Evolutionary conservation across 2,888 invertebrate genomes (phyloP), one percentile per base, ranked within the genome.

Genomic region (Heteropelma amictum): DNA sequence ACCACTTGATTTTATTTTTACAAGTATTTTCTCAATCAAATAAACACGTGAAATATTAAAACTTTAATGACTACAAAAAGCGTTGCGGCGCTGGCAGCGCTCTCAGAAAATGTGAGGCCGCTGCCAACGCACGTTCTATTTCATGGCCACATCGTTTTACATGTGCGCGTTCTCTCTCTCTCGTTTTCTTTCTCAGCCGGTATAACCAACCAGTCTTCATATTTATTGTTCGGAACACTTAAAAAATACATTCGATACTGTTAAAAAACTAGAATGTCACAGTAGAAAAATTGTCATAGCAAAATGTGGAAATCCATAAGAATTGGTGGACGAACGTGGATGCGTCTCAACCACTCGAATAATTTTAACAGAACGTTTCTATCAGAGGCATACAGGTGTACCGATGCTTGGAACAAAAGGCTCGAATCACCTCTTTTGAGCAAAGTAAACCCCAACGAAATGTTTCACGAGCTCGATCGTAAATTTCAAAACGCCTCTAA

Each of bases 331-430:
- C 79, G 73, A 28, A 49, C 77, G 7, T 33, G 81, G 8, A 21
- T 67, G 10, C 76, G 67, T 14, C 26, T 79, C 1, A 67, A 74
- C 26, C 70, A 69, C 33, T 35, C 69, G 21, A 65, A 78, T 61
- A 79, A 70, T n/a, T 72, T 63, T 1, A 56, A 67, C 12, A 80
- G 93, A 82, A 91, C 90, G 26, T 94, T 94, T 88, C 86, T 96
- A 38, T 93, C 95, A 0, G 93, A 93, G 79, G 92, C 93, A 12
- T 96, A 95, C 85, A 91, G 91, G 79, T 96, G 96, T 84, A 90
- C 91, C 47, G 93, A 94, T 77, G 91, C 92, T 69, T 96, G 96
- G 96, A 91, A 92, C 73, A 89, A 90, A 42, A 90, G 95, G 75
- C 89, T 93, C 38, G 89, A 92, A 12, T 91, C 92, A 8, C 91